Evolutionary conservation across 2,888 invertebrate genomes (phyloP), one percentile per base, ranked within the genome.

Genomic region (Corbicula japonica): DNA sequence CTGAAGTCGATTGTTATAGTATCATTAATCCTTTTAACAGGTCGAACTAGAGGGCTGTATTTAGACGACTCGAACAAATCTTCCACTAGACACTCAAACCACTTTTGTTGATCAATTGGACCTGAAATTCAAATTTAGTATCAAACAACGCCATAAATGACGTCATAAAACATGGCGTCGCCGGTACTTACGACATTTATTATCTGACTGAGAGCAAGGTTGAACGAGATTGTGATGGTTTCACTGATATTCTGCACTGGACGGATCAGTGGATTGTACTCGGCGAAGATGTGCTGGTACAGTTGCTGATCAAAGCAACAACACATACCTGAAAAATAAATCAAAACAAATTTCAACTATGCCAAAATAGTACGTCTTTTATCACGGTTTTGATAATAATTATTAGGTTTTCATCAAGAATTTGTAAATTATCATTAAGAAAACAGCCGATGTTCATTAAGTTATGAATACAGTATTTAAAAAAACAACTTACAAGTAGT

Each of bases 201-300:
- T 90, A 99, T 96, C 94, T 99, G 99, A 91, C 99, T 98, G 94
- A 99, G 98, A 83, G 98, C 98, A 89, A 99, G 96, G 87, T 98
- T 98, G 94, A 99, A 98, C 92, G 97, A 95, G 90, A 99, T 98
- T 94, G 97, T 97, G 89, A 99, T 98, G 94, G 97, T 98, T 94
- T 98, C 97, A 90, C 97, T 98, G 97, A 98, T 98, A 94, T 98
- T 98, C 94, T 97, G 97, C 89, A 99, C 99, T 80, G 99, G 99
- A 92, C 99, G 96, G 94, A 99, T 99, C 89, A 99, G 96, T 94
- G 98, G 98, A 95, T 99, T 99, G 96, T 99, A 99, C 87, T 98
- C 98, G 54, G 87, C 87, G 95, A 99, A 99, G 88, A 99, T 95
- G 94, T 98, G 98, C 91, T 98, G 96, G 88, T 99, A 98, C 93